Conservation (phyloP, 2,797 vertebrate species). For the Melanotaenia pygmaea region DNA sequence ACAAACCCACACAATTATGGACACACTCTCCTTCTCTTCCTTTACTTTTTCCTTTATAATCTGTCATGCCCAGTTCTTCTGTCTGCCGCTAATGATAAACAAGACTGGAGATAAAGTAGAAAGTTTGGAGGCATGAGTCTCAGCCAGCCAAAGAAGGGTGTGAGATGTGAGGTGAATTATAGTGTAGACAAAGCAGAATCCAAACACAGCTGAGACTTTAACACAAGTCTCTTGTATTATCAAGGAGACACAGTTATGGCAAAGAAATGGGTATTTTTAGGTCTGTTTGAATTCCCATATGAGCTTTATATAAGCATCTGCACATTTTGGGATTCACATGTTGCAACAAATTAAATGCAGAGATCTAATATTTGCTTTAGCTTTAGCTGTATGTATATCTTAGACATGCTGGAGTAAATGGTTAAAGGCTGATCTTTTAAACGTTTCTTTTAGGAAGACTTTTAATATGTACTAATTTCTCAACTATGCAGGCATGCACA, state of each 20-base stretch:
- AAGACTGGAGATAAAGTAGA: constrained; percentile 52
- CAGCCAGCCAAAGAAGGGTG: constrained; percentile 56
- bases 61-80: constrained; percentile 20
- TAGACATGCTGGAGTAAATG: background rate
- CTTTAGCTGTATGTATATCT: background rate
- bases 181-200: constrained; percentile 80
- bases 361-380: constrained; percentile 10
- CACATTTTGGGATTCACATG: constrained; percentile 5
- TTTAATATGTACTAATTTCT: constrained; percentile 18
- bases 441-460: background rate
- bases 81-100: constrained; percentile 34
- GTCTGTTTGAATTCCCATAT: constrained; percentile 71
- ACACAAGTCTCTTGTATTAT: constrained; percentile 82
- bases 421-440: background rate
- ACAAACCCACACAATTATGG: constrained; percentile 15
- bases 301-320: constrained; percentile 39
- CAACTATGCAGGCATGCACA: constrained; percentile 6
- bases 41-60: constrained; percentile 18
- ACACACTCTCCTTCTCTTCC: constrained; percentile 2
- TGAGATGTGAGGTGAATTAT: constrained; percentile 66
- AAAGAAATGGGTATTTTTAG: constrained; percentile 78
- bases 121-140: constrained; percentile 57
- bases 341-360: constrained; percentile 42
- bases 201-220: constrained; percentile 64
- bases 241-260: constrained; percentile 77